Base-by-base conservation (phyloP, 2,113 vertebrate species). In the Recurvirostra avosetta region DNA sequence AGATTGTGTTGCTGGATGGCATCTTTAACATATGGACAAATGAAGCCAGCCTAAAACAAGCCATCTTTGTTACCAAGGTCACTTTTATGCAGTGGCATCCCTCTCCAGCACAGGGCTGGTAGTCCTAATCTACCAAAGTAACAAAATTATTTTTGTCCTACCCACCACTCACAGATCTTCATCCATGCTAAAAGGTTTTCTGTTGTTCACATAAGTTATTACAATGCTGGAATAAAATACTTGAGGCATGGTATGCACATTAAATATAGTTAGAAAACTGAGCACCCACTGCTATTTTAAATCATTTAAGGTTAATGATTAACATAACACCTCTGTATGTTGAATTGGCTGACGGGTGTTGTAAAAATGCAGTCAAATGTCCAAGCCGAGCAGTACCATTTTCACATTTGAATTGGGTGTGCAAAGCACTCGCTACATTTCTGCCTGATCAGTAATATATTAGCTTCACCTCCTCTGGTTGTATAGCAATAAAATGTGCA, bases 91-190 rank as follows among this genome's bases (percentile, higher is more conserved):
- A 41, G 26, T 27, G 21, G 6, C 38, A 66, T 12, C 45, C 21
- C n/a, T 61, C 14, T 40, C 59, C 70, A 61, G 36, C 0, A 0
- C 45, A 15, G 20, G 1, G 0, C 38, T 61, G 8, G 36, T 49
- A 47, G 19, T 38, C 40, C 22, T 62, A n/a, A 59, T 32, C 36
- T 56, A 65, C 47, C 13, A 43, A 66, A 76, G 47, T 22, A 18
- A 70, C n/a, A 30, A 13, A 15, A 2, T 1, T 19, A 11, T 16
- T 47, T 72, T 29, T 62, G 8, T 74, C 45, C 41, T 62, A 41
- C 30, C 21, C 8, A 27, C 23, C 23, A 38, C 38, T 45, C 38
- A 62, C 26, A 50, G 27, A 50, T n/a, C 36, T 56, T 70, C 18
- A 34, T 22, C 27, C 18, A 15, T 32, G 23, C 36, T 21, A n/a